Percentiles rank a stretch among this genome's conserved stretches.
Conservation (phyloP, 2,113 vertebrate genomes). For the Scolopax mira region DNA sequence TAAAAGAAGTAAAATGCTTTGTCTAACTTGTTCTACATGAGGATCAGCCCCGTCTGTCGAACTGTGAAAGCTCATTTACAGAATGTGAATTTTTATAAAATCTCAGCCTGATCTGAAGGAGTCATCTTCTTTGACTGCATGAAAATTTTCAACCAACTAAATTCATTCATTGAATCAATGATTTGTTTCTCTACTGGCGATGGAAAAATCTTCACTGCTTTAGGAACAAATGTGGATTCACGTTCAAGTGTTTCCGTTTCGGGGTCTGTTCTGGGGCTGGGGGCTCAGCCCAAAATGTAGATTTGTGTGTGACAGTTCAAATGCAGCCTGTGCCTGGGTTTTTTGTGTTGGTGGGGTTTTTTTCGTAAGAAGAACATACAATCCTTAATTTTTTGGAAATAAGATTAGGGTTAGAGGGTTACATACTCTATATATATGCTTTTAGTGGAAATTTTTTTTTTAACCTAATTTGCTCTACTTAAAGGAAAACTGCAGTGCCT, state of each 20-base stretch:
- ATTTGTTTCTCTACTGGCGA: neutral
- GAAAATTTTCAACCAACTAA: constrained; percentile 29
- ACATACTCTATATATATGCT: constrained; percentile 37
- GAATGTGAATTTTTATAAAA: constrained; percentile 77
- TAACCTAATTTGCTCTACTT: constrained; percentile 14
- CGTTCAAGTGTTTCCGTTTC: constrained; percentile 20
- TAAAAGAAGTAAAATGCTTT: neutral
- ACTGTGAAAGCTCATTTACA: constrained; percentile 78
- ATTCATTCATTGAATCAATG: constrained; percentile 47
- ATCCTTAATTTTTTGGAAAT: constrained; percentile 19
- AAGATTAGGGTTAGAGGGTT: constrained; percentile 49
- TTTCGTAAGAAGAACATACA: neutral
- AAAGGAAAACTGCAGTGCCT: constrained; percentile 49
- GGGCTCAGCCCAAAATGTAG: neutral
- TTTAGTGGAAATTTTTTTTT: constrained; percentile 21
- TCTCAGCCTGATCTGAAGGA: constrained; percentile 66
- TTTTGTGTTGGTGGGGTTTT: neutral
- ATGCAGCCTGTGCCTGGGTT: constrained; percentile 17
- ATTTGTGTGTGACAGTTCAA: neutral
- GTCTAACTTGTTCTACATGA: neutral
- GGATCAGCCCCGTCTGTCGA: constrained; percentile 25
- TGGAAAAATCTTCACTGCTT: neutral
- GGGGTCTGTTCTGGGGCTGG: neutral
- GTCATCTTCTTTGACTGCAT: constrained; percentile 21
- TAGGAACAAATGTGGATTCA: neutral